Conservation (phyloP, 2,888 invertebrate genomes). For the Lasioglossum morio region DNA sequence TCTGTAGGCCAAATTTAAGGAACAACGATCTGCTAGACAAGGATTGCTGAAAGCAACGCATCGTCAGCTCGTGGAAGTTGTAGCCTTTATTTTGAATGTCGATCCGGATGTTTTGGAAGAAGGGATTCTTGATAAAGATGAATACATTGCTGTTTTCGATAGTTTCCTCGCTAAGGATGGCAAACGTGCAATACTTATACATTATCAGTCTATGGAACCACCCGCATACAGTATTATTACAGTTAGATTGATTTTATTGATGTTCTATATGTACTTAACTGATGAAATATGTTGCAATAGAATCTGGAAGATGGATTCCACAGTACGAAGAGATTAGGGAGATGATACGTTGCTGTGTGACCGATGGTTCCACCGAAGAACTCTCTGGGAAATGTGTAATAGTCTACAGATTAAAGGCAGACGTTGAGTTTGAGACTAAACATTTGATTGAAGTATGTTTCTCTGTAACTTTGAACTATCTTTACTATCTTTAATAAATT, state of each 20-base stretch:
- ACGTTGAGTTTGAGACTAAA: constrained; percentile 87
- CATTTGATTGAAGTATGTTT: constrained; percentile 88
- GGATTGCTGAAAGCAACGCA: constrained; percentile 86
- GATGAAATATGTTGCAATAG: constrained; percentile 80
- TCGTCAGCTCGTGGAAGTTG: constrained; percentile 89
- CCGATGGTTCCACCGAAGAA: constrained; percentile 87
- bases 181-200: constrained; percentile 87
- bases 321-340: constrained; percentile 76
- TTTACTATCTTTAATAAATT: neutral
- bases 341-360: constrained; percentile 87
- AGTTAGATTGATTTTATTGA: neutral
- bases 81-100: constrained; percentile 86
- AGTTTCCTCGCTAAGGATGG: constrained; percentile 88
- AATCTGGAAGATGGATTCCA: constrained; percentile 87
- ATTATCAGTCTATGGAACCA: constrained; percentile 88
- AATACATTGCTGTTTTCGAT: constrained; percentile 87
- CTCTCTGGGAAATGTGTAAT: constrained; percentile 89
- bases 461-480: neutral
- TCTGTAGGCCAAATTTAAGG: constrained; percentile 87
- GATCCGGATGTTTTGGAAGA: constrained; percentile 88
- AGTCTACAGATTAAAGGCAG: constrained; percentile 88
- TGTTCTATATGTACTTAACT: constrained; percentile 6
- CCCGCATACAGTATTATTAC: constrained; percentile 87
- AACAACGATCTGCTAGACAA: constrained; percentile 85
- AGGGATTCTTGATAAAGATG: constrained; percentile 89